Evolutionary conservation across 2,888 invertebrate genomes (phyloP).

Genomic region (Polyploca ridens): DNA sequence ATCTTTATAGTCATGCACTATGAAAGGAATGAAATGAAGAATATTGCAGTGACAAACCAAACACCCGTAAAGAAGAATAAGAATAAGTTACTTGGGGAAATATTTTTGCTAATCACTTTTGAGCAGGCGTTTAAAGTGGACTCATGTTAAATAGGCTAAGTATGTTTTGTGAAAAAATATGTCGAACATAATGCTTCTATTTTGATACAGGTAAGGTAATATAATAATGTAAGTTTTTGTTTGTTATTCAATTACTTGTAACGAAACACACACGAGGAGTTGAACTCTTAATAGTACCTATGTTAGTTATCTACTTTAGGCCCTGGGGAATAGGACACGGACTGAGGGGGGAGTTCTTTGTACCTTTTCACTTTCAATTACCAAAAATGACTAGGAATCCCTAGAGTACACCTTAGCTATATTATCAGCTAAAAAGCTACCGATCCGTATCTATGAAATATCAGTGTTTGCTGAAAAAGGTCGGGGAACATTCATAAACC

Average conservation of each 20-base stretch:
- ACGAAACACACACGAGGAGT: no score
- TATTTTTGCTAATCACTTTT: not conserved
- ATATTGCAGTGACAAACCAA: not conserved
- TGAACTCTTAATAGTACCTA: no score
- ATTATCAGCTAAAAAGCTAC: not conserved
- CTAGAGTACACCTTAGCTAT: not conserved
- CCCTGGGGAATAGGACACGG: no score
- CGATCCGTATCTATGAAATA: not conserved
- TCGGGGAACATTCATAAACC: slow-evolving; percentile 14
- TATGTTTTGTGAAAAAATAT: no score
- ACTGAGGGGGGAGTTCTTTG: not conserved
- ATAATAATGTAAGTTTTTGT: no score
- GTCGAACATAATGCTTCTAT: no score
- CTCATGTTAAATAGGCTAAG: not conserved
- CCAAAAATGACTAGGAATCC: not conserved
- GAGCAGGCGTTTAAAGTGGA: not conserved
- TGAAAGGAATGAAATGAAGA: not conserved
- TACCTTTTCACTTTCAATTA: not conserved
- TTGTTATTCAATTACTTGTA: no score
- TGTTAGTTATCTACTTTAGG: no score
- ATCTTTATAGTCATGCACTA: no score
- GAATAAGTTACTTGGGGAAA: not conserved
- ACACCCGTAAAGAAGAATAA: no score
- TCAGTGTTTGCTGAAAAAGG: not conserved
- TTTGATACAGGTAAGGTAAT: no score